phyloP scores from a whole-genome alignment of 1,140 invertebrate genomes.

The Meloidogyne exigua region DNA sequence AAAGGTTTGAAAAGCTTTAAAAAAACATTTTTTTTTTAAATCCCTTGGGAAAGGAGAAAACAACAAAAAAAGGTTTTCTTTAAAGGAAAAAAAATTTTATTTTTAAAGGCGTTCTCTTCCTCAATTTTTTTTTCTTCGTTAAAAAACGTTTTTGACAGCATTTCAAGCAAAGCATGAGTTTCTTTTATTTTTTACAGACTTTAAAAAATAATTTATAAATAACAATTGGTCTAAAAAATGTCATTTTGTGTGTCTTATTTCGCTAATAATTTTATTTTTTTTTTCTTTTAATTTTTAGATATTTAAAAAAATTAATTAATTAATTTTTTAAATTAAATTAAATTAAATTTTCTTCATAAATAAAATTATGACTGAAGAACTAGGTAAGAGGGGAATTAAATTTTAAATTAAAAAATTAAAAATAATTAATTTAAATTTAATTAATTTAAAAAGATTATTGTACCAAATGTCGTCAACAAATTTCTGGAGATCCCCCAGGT shows the following conservation, averaged over 20 bases:
- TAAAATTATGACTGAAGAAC: neutral
- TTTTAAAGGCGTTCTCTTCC: neutral
- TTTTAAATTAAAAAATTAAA: neutral
- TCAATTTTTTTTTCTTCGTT: neutral
- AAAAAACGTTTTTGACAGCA: neutral
- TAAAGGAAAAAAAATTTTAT: neutral
- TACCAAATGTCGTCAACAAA: conserved; percentile 44
- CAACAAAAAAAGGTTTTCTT: neutral
- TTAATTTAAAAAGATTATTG: conserved; percentile 40
- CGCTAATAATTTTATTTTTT: neutral
- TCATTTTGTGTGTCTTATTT: no score
- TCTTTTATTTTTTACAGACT: no score
- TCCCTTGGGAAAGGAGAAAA: neutral
- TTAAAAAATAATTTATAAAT: neutral
- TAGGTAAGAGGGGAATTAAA: neutral
- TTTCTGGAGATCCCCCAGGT: conserved; percentile 47
- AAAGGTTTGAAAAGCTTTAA: neutral
- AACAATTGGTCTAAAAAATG: conserved; percentile 4
- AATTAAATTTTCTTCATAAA: neutral
- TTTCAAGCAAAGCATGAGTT: neutral
- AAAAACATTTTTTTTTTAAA: neutral
- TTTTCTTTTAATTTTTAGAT: no score
- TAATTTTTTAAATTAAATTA: neutral
- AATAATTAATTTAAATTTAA: conserved; percentile 4
- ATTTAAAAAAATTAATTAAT: neutral